Conservation (phyloP, 2,113 vertebrate genomes). For the Misgurnus anguillicaudatus region DNA sequence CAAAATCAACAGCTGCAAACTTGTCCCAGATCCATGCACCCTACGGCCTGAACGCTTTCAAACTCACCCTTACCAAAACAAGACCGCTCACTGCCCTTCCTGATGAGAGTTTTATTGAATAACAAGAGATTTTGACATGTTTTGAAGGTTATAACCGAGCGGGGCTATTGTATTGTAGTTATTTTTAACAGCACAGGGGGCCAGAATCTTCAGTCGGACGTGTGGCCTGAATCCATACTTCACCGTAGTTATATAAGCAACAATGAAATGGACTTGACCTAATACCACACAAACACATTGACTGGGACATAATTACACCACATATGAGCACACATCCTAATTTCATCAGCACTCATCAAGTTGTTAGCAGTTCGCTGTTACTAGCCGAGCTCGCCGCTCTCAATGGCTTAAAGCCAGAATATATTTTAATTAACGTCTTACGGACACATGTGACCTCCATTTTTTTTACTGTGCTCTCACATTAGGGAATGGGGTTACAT, state of each 20-base stretch:
- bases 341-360: constrained; percentile 20
- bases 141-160: constrained; percentile 4
- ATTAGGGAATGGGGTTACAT: constrained; percentile 35
- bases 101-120: constrained; percentile 27
- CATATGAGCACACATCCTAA: background rate
- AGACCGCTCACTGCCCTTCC: background rate
- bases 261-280: background rate
- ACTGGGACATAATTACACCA: constrained; percentile 7
- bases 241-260: background rate
- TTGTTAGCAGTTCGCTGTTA: constrained; percentile 9
- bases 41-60: background rate
- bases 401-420: background rate
- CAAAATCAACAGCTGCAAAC: too few species aligned
- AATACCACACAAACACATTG: background rate
- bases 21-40: too few species aligned
- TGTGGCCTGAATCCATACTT: constrained; percentile 7
- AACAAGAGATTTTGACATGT: background rate
- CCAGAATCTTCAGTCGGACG: background rate
- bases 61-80: background rate
- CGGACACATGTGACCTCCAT: constrained; percentile 5
- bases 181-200: background rate
- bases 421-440: background rate
- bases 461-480: constrained; percentile 2
- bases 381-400: background rate
- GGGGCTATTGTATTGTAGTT: constrained; percentile 7